Evolutionary conservation across 2,888 invertebrate species (phyloP), one percentile per base, ranked within the genome.

Genomic region (Lacanobia wlatinum): DNA sequence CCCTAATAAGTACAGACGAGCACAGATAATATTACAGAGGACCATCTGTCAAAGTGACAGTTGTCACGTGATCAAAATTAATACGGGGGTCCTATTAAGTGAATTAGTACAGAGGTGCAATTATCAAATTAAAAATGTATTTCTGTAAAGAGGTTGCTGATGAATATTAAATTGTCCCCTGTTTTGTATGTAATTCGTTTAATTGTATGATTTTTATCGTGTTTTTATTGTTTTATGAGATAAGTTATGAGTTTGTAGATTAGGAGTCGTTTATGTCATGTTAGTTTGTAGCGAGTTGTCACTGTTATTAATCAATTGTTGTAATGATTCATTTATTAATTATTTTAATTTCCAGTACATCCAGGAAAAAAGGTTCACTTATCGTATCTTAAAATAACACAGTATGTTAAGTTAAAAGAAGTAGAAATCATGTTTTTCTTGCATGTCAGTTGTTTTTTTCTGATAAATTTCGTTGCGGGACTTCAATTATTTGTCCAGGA

Each of bases 51-150:
- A 93, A 85, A 85, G 74, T 92, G 95, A 94, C 93, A 93, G 93
- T 94, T 95, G 96, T 95, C 95, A 95, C 94, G 94, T 95, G 95
- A 96, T 94, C 93, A 91, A 87, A 90, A 89, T 92, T 90, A 93
- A 95, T 92, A 90, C 90, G 90, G 66, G 77, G 86, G 73, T 74
- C 73, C 90, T 89, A 92, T 94, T 92, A 92, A 85, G 85, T 84
- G 87, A 91, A 90, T 90, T 89, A 86, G 87, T 82, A 74, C 82
- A 79, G 87, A 91, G 89, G 88, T 91, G 92, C 92, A 95, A 96
- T 96, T 96, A 96, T 91, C 87, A 87, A 93, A 95, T 96, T 95
- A 95, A 96, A 95, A 95, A 94, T 92, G 90, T 92, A 94, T 96
- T 95, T 92, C 89, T 90, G 78, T 84, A 88, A 93, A 93, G 90